phyloP scores from a whole-genome alignment of 2,797 vertebrate genomes.

The Mormyrops boulengeri region DNA sequence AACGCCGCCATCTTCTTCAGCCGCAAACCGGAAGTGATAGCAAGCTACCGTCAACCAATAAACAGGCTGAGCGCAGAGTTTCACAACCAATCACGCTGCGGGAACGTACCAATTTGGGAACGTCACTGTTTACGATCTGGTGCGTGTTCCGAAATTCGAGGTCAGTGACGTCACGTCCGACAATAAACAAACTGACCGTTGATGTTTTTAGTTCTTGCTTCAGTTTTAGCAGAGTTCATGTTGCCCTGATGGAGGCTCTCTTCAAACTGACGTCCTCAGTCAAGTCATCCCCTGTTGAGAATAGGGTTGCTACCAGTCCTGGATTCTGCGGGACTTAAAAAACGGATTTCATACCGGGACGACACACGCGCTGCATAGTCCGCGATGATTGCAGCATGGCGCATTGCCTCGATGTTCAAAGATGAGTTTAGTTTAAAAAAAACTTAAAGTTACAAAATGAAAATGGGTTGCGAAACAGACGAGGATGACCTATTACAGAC shows the following conservation, averaged over 20 bases:
- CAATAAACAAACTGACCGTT: too few relatives aligned
- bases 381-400: background rate
- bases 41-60: background rate
- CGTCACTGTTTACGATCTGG: background rate
- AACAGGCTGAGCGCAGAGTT: background rate
- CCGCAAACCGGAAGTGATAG: background rate
- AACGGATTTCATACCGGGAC: background rate
- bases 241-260: background rate
- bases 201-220: background rate
- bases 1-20: slow-evolving; percentile 55
- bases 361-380: background rate
- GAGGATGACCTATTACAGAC: too few relatives aligned
- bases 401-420: background rate
- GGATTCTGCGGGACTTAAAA: background rate
- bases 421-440: background rate
- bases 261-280: background rate
- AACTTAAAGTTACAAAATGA: too few relatives aligned
- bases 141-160: too few relatives aligned
- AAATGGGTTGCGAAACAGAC: too few relatives aligned
- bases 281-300: background rate
- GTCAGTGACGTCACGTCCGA: too few relatives aligned
- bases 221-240: background rate
- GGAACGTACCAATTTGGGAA: background rate
- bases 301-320: background rate
- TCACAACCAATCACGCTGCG: background rate